phyloP scores from a whole-genome alignment of 2,888 invertebrate genomes.

The Protonemura montana region DNA sequence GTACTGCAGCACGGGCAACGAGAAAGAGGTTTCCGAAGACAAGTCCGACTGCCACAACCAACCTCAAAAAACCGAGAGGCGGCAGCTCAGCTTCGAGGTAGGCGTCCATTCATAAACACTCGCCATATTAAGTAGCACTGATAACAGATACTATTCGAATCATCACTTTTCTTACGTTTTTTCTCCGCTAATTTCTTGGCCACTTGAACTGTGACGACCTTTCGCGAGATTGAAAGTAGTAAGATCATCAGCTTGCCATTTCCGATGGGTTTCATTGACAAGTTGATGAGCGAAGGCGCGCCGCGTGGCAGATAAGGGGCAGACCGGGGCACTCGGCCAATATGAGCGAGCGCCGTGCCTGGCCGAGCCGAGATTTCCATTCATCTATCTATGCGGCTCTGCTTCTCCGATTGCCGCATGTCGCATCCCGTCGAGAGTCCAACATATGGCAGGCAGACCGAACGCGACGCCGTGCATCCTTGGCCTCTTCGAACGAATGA shows the following conservation, averaged over 20 bases:
- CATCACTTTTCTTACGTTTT: background rate
- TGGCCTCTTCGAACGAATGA: too few species aligned
- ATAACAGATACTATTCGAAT: background rate
- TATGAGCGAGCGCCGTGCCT: background rate
- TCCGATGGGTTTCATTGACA: background rate
- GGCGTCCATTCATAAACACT: conserved; percentile 40
- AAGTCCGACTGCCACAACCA: conserved; percentile 53
- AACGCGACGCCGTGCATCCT: background rate
- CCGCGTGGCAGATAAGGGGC: background rate
- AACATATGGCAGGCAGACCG: background rate
- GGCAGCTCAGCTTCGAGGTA: conserved; percentile 62
- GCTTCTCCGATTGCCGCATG: background rate
- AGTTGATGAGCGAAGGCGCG: background rate
- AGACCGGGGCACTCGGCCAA: background rate
- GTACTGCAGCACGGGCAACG: conserved; percentile 51
- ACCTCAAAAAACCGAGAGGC: conserved; percentile 54
- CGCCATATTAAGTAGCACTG: background rate
- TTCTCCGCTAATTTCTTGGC: background rate
- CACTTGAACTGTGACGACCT: background rate
- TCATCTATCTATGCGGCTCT: background rate
- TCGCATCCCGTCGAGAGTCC: background rate
- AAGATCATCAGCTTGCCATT: background rate
- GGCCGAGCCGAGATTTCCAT: background rate
- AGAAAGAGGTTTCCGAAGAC: conserved; percentile 54
- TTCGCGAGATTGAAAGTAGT: background rate